These are phyloP conservation scores for Micronisus gabar DNA, from an alignment of 2,113 vertebrate genomes.

Conservation along the genomic window DNA sequence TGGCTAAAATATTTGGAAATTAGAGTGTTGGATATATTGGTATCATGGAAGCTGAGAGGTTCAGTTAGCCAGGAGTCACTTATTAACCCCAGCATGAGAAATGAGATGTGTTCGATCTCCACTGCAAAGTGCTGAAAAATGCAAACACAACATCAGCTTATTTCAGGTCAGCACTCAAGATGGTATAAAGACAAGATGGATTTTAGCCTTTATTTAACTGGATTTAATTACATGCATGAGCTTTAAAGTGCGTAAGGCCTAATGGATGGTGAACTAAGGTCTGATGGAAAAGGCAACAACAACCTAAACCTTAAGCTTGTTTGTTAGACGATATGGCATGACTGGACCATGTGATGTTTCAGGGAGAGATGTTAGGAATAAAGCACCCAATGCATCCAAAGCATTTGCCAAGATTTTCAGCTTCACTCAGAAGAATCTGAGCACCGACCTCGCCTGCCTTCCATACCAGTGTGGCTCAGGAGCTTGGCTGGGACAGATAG, in stretches of 20 bases:
- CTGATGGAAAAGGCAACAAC: neutral
- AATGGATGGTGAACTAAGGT: neutral
- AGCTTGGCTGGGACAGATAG: neutral
- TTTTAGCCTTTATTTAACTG: slow-evolving; percentile 22
- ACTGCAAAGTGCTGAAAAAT: neutral
- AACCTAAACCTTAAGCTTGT: slow-evolving; percentile 1
- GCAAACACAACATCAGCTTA: neutral
- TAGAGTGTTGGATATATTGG: neutral
- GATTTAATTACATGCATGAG: neutral
- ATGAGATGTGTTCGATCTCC: neutral
- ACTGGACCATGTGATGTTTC: neutral
- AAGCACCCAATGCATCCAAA: neutral
- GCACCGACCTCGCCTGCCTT: neutral
- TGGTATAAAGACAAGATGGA: neutral
- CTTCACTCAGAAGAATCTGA: neutral
- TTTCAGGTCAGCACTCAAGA: neutral
- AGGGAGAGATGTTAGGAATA: neutral
- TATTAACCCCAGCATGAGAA: neutral
- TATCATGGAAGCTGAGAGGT: neutral
- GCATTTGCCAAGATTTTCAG: neutral
- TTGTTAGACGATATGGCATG: neutral
- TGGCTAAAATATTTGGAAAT: neutral
- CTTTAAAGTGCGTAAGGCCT: neutral
- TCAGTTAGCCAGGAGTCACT: neutral
- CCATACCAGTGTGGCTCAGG: accelerated